Evolutionary conservation across 2,888 invertebrate genomes (phyloP), one percentile per base, ranked within the genome.

Genomic region (Ryuthela nishihirai): DNA sequence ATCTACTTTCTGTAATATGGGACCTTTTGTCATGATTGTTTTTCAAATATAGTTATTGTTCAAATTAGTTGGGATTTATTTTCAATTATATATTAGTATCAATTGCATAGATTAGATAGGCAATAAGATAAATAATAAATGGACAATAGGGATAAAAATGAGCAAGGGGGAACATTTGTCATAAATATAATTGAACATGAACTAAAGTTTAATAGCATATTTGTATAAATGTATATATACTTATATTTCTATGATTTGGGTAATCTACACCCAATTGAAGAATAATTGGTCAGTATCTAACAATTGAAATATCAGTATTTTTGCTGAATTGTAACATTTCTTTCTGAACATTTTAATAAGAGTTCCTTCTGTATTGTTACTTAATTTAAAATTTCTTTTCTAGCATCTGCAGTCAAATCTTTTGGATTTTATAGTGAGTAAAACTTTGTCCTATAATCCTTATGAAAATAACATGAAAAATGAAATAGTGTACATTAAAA

Each of bases 371-470:
- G 34, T 23, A 24, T 6, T 18, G 10, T 43, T 21, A 12, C 17
- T 20, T 34, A 25, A 41, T 15, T 35, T 36, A 18, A 32, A 24
- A 18, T 10, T 29, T 56, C 23, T 23, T 35, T 52, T 48, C 40
- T 36, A 41, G 52, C 54, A 42, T 50, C 54, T 67, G 5, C 62
- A 40, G 65, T 67, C 32, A 72, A 73, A 35, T 58, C 65, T 59
- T 24, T 18, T 59, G 29, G 69, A 69, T 50, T 74, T 74, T 54
- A 72, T 73, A 70, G 73, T 74, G 65, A 70, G 70, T 65, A 54
- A 4, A 12, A 7, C 54, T 48, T 50, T 46, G 25, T 32, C 12
- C 7, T 20, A n/a, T 0, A 18, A 39, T 21, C 2, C 17, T 20
- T 21, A 5, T 12, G 12, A 12, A 39, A 18, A 3, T 39, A n/a